Base-by-base conservation (phyloP, 1,140 invertebrate species). In the Steinernema khuongi region DNA sequence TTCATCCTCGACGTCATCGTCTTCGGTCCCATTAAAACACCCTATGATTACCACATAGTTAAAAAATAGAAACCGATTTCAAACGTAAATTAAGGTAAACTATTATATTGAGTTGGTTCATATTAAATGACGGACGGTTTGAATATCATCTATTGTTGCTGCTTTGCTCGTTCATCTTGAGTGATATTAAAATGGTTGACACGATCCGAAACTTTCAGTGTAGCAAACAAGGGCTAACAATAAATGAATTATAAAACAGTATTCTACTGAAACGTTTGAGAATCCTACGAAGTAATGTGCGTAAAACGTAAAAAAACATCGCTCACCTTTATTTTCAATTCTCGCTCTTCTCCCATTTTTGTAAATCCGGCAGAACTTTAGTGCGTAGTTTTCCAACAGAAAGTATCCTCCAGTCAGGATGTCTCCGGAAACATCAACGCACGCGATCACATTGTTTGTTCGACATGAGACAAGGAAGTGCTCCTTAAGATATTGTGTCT, bases 381-480 rank as follows among this genome's bases (percentile, higher is more conserved):
- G 36, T 4, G 31, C 31, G 11, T 71, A 60, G 28, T 71, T 68
- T 28, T 71, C 43, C 31, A 72, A 33, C 18, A 82, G 67, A 70
- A 71, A 80, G 28, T 71, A 79, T 0, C 79, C 79, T 28, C 70
- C 80, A 30, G 41, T 67, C 1, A 80, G 73, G 50, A 79, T 68
- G 70, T 80, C 79, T 22, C 79, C 79, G 67, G 43, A 67, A 1
- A 68, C 29, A 68, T 80, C 79, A 26, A 75, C 31, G 32, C 79
- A 80, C n/a, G 80, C 79, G 31, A 80, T 29, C 31, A 80, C 73
- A 33, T 70, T 33, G 31, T 80, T 41, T 26, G 11, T 43, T 14
- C 26, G 44, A 67, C 79, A 80, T n/a, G 79, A 80, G 28, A 81
- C 50, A 30, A 81, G 66, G 30, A 79, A 82, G 28, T 71, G 76